Evolutionary conservation across 2,888 invertebrate species (phyloP).

Genomic region (Phrixothrix hirtus): DNA sequence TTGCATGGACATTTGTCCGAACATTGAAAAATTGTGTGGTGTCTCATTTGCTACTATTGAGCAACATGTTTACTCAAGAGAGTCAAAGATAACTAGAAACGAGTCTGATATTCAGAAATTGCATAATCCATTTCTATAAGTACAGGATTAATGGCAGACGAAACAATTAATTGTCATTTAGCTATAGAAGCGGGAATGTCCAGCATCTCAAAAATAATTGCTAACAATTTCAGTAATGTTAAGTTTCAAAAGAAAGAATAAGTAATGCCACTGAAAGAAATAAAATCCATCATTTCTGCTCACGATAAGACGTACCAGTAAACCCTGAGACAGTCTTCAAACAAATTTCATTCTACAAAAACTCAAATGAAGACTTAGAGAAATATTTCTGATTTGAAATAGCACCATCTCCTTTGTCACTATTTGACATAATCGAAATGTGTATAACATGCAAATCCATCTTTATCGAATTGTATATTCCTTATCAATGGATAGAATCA

Average conservation of each 20-base stretch:
- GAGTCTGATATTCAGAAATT: background rate
- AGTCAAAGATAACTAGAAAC: background rate
- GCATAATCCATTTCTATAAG: too few relatives aligned
- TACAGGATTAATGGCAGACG: conserved; percentile 1
- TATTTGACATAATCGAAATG: background rate
- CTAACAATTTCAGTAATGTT: too few relatives aligned
- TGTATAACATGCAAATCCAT: background rate
- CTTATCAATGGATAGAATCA: too few relatives aligned
- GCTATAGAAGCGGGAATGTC: background rate
- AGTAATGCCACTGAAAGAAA: conserved; percentile 1
- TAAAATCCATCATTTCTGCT: background rate
- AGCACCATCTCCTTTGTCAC: background rate
- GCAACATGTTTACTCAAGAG: conserved; percentile 12
- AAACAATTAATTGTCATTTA: too few relatives aligned
- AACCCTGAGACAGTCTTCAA: background rate
- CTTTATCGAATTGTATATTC: background rate
- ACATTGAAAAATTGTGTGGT: background rate
- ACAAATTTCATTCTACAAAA: background rate
- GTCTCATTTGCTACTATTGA: conserved; percentile 3
- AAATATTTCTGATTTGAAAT: background rate
- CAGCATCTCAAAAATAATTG: conserved; percentile 2
- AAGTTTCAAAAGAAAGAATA: too few relatives aligned
- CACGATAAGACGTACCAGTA: background rate
- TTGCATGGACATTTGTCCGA: conserved; percentile 2
- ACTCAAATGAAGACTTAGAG: background rate